Base-by-base conservation (phyloP, 1,140 invertebrate genomes). In the Diprion similis region DNA sequence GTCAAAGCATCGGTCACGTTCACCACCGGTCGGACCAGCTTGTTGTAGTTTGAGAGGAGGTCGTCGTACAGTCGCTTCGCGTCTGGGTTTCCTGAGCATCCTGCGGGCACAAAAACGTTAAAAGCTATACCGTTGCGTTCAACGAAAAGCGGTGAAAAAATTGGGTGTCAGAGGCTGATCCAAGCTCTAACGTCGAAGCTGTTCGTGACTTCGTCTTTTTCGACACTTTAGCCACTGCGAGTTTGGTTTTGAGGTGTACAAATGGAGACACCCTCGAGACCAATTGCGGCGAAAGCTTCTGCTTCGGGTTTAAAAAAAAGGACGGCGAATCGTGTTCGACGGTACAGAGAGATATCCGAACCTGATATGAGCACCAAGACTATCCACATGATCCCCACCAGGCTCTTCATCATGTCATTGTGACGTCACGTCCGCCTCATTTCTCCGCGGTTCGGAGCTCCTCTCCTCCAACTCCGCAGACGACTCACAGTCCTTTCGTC, bases 41-140 rank as follows among this genome's bases (percentile, higher is more conserved):
- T 97, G 89, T 98, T 98, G 89, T 98, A 98, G 87, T 97, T 97
- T 83, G 94, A 95, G 74, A 98, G 91, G 73, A 97, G 91, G 87
- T 97, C 95, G 89, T 96, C 95, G 90, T 97, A 97, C 71, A 97
- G 91, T 77, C 95, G 92, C 89, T 96, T 96, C 77, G 95, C 95
- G 88, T 96, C 95, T 78, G 95, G 95, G 90, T 96, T 96, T 84
- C 94, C 94, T 78, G 90, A 92, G 89, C 93, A 92, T 89, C 92
- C 92, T 93, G 88, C 51, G 83, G 88, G 18, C 89, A 85, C 77
- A 79, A 81, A 37, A 37, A 37, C 24, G 6, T 37, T 37, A n/a
- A n/a, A n/a, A n/a, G n/a, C n/a, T n/a, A n/a, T n/a, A n/a, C n/a
- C n/a, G n/a, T n/a, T n/a, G n/a, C n/a, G n/a, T n/a, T n/a, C n/a